Conservation (phyloP, 2,113 vertebrate genomes). For the Cariama cristata region DNA sequence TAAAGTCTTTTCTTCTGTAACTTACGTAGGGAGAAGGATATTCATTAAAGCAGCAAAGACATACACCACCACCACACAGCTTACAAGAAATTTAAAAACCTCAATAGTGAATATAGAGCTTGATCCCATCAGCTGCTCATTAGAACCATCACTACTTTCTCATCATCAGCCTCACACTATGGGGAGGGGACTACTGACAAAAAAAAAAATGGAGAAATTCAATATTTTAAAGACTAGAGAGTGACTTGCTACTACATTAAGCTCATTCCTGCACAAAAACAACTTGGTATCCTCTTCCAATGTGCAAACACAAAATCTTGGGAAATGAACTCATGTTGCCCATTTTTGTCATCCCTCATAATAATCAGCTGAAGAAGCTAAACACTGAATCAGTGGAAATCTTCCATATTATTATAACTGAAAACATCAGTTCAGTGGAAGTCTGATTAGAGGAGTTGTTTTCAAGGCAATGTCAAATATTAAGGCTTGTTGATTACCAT, state of each 20-base stretch:
- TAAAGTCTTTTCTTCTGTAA: neutral
- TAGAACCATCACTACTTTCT: neutral
- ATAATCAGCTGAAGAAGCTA: neutral
- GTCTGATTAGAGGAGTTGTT: neutral
- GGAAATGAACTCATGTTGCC: neutral
- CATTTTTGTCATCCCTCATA: neutral
- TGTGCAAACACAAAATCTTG: neutral
- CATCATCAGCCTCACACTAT: neutral
- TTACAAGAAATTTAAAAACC: neutral
- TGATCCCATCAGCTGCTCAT: neutral
- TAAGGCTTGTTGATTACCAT: neutral
- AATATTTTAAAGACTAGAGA: neutral
- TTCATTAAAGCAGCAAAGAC: neutral
- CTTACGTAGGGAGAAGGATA: neutral
- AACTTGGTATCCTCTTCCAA: neutral
- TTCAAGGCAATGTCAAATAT: neutral
- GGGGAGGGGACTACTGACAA: neutral
- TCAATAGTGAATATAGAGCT: neutral
- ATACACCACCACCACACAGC: neutral
- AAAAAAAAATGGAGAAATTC: neutral
- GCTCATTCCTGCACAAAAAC: neutral
- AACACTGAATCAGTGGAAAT: neutral
- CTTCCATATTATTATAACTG: neutral
- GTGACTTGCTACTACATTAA: neutral
- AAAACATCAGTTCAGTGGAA: neutral